These are phyloP conservation scores for Microcebus griseorufus DNA, from an alignment of 2,113 vertebrate species.

Conservation along the genomic window DNA sequence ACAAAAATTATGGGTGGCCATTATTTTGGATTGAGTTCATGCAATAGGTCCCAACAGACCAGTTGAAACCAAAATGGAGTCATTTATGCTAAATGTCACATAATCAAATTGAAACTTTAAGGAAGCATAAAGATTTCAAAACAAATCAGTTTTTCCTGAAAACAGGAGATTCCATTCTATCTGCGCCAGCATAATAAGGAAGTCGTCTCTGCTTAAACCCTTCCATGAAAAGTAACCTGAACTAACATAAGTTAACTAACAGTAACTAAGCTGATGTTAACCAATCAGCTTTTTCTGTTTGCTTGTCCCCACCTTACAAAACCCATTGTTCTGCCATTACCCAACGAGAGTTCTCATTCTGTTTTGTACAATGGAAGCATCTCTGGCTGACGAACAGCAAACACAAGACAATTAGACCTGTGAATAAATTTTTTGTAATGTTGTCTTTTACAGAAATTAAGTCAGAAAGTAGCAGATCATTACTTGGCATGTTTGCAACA, in stretches of 20 bases:
- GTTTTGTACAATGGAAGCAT: not conserved
- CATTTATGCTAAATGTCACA: not conserved
- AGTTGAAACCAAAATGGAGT: not conserved
- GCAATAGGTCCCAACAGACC: not conserved
- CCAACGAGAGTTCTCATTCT: not conserved
- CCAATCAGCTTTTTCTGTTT: not conserved
- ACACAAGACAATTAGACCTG: not conserved
- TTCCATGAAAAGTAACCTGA: not conserved
- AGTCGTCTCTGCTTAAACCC: not conserved
- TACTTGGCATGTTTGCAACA: not conserved
- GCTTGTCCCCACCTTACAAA: not conserved
- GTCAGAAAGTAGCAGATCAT: not conserved
- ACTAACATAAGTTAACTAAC: not conserved
- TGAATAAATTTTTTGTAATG: not conserved
- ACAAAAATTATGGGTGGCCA: not conserved
- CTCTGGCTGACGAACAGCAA: not conserved
- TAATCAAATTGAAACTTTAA: not conserved
- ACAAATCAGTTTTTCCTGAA: not conserved
- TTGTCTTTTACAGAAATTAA: not conserved
- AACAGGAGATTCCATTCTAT: not conserved
- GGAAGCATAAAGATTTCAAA: not conserved
- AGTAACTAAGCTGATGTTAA: not conserved
- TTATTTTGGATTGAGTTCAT: not conserved
- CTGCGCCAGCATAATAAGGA: not conserved
- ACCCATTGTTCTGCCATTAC: not conserved